Percentiles rank a stretch among this genome's conserved stretches.
Evolutionary conservation across 1,140 invertebrate genomes (phyloP).

Genomic region (Drosophila malerkotliana): DNA sequence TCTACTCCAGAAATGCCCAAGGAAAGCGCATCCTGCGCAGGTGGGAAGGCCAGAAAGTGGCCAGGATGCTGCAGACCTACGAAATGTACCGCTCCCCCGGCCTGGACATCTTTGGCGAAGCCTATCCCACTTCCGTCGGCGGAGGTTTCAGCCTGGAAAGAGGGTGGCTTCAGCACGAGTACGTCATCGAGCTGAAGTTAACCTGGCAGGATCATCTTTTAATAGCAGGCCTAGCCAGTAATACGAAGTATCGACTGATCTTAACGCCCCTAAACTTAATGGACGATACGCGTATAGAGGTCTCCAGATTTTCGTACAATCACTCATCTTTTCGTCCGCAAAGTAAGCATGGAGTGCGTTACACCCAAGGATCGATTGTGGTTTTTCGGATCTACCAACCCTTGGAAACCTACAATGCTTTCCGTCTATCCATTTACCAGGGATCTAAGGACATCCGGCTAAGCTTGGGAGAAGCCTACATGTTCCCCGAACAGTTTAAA

Average conservation of each 20-base stretch:
- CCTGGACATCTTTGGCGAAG: constrained; percentile 87
- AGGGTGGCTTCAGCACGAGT: constrained; percentile 89
- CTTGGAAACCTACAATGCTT: constrained; percentile 42
- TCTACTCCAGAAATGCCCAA: constrained; percentile 86
- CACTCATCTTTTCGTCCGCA: constrained; percentile 56
- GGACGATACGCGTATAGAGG: constrained; percentile 58
- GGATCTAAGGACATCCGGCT: constrained; percentile 13
- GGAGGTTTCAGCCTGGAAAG: constrained; percentile 87
- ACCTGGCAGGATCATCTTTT: constrained; percentile 61
- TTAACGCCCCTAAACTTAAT: constrained; percentile 47
- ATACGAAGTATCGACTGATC: constrained; percentile 41
- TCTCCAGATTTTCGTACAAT: constrained; percentile 58
- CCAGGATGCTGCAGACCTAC: constrained; percentile 72
- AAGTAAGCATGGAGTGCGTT: constrained; percentile 40
- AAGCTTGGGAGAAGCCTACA: constrained; percentile 92
- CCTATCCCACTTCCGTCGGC: constrained; percentile 85
- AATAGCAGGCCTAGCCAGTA: constrained; percentile 4
- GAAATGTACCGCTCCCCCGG: constrained; percentile 84
- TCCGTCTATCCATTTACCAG: constrained; percentile 47
- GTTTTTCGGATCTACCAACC: constrained; percentile 65
- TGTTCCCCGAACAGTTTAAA: constrained; percentile 83
- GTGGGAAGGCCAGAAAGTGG: constrained; percentile 92
- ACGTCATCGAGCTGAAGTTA: constrained; percentile 93
- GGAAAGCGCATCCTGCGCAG: constrained; percentile 88
- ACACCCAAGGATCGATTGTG: constrained; percentile 46